Evolutionary conservation across 2,888 invertebrate species (phyloP).

Genomic region (Falcaria lacertinaria): DNA sequence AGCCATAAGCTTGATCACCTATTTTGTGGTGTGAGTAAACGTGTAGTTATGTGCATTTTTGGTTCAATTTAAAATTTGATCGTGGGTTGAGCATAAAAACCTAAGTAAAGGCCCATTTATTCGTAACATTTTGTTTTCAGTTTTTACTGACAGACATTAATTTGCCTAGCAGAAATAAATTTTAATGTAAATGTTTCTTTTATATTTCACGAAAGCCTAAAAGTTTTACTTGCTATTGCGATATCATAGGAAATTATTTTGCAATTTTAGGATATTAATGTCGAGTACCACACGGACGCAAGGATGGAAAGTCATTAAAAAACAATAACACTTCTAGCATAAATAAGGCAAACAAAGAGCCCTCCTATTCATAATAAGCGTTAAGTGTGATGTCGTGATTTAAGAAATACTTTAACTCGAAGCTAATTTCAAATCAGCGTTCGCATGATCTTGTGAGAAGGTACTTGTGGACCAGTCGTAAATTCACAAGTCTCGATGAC

Average conservation of each 20-base stretch:
- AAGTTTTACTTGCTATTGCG: too few relatives aligned
- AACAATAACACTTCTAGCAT: not conserved
- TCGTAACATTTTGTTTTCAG: too few relatives aligned
- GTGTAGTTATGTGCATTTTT: not conserved
- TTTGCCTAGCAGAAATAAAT: too few relatives aligned
- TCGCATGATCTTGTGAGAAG: slow-evolving; percentile 42
- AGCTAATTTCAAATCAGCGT: slow-evolving; percentile 40
- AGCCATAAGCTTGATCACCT: not conserved
- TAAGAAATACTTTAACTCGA: slow-evolving; percentile 15
- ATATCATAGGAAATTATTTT: too few relatives aligned
- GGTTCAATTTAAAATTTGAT: not conserved
- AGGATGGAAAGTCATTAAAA: too few relatives aligned
- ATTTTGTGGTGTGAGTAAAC: not conserved
- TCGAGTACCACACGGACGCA: too few relatives aligned
- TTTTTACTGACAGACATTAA: too few relatives aligned
- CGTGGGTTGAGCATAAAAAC: not conserved
- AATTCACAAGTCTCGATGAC: slow-evolving; percentile 69
- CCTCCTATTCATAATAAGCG: not conserved
- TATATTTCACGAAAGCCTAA: too few relatives aligned
- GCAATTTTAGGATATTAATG: too few relatives aligned
- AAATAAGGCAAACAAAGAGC: not conserved
- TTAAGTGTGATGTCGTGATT: slow-evolving; percentile 1
- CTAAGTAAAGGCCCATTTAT: not conserved
- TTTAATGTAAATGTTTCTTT: too few relatives aligned
- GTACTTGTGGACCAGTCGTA: slow-evolving; percentile 56